These are phyloP conservation scores for Halisarca cf. caerulea DNA, from an alignment of 37 sponge, comb jelly and placozoan species.

Conservation along the genomic window DNA sequence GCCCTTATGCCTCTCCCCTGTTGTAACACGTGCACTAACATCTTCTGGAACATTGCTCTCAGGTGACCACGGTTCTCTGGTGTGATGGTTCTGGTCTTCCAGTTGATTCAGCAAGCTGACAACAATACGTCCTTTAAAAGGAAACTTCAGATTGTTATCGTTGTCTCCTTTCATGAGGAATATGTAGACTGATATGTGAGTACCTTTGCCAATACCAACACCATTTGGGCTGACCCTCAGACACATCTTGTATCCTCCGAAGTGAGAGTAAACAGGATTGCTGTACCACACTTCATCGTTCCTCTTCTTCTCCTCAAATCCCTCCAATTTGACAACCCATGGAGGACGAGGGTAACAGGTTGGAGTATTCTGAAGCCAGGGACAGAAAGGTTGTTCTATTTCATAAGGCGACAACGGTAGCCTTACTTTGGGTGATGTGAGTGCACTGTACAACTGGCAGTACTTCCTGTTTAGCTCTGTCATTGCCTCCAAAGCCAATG, in stretches of 20 bases:
- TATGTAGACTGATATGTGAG: constrained; percentile 39
- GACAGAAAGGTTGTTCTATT: neutral
- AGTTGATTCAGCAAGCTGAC: constrained; percentile 59
- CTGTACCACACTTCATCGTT: constrained; percentile 38
- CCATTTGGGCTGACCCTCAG: constrained; percentile 28
- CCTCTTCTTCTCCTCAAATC: constrained; percentile 12
- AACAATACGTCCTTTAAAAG: constrained; percentile 43
- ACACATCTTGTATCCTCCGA: constrained; percentile 51
- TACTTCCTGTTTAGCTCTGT: too few species aligned
- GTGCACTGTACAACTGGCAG: too few species aligned
- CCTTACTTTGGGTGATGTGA: too few species aligned
- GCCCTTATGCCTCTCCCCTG: neutral
- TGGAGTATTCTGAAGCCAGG: constrained; percentile 20
- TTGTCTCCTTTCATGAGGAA: constrained; percentile 48
- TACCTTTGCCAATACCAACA: neutral
- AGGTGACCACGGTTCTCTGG: neutral
- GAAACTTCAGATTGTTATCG: constrained; percentile 53
- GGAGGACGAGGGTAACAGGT: constrained; percentile 8
- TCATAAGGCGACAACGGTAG: too few species aligned
- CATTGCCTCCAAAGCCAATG: neutral
- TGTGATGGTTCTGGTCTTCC: constrained; percentile 30
- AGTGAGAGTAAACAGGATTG: constrained; percentile 46
- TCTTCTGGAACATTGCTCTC: neutral
- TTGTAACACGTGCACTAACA: neutral
- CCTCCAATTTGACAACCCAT: constrained; percentile 17